Evolutionary conservation across 2,113 vertebrate genomes (phyloP).

Genomic region (Hemiprocne comata): DNA sequence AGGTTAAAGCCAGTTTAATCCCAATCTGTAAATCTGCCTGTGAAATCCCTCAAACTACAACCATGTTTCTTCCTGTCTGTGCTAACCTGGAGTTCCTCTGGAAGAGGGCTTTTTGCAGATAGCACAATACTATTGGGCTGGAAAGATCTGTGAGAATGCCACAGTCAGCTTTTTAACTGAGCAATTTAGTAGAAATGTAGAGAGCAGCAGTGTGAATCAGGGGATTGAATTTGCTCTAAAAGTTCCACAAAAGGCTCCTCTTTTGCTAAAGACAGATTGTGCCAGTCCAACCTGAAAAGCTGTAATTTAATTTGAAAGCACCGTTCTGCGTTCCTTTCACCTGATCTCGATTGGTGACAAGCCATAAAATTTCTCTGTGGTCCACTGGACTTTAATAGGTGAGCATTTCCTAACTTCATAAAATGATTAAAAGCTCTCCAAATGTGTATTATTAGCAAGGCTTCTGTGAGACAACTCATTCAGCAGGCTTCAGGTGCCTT

Average conservation of each 20-base stretch:
- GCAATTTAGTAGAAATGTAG: constrained; percentile 3
- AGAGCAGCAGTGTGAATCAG: constrained; percentile 6
- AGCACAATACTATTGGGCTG: background rate
- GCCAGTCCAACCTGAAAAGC: constrained; percentile 50
- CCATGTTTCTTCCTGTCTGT: background rate
- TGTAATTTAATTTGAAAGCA: constrained; percentile 65
- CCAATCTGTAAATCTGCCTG: background rate
- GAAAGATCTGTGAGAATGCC: background rate
- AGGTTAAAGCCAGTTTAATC: background rate
- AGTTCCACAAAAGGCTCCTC: background rate
- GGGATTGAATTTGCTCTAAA: background rate
- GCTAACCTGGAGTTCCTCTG: background rate
- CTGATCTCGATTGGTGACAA: constrained; percentile 18
- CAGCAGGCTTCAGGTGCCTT: background rate
- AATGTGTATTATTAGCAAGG: background rate
- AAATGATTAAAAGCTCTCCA: constrained; percentile 39
- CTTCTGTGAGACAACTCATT: constrained; percentile 23
- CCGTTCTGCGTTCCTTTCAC: constrained; percentile 21
- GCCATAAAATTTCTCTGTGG: constrained; percentile 46
- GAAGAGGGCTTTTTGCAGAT: background rate
- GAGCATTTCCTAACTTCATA: constrained; percentile 48
- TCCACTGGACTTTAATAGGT: constrained; percentile 32
- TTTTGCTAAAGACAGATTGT: constrained; percentile 56
- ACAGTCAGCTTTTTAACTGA: constrained; percentile 9
- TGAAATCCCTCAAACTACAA: background rate